These are phyloP conservation scores for Aphodius sticticus DNA, from an alignment of 2,888 invertebrate species.

Conservation along the genomic window DNA sequence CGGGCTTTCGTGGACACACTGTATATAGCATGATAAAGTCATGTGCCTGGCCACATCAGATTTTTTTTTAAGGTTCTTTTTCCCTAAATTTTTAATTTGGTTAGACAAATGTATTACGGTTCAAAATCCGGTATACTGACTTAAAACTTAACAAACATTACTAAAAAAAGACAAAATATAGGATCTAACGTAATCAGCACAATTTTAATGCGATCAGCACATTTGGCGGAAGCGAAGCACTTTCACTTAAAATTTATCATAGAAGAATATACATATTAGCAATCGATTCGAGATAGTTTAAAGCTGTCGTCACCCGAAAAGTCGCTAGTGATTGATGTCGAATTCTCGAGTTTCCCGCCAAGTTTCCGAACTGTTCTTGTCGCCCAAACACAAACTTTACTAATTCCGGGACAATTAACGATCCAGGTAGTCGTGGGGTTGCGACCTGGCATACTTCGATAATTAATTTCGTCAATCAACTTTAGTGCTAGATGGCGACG, in stretches of 20 bases:
- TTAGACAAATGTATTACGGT: too few relatives aligned
- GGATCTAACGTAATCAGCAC: too few relatives aligned
- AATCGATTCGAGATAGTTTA: slow-evolving; percentile 14
- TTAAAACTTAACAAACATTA: too few relatives aligned
- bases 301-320: slow-evolving; percentile 19
- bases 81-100: too few relatives aligned
- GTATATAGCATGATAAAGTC: too few relatives aligned
- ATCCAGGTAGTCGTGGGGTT: slow-evolving; percentile 23
- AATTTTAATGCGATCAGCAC: too few relatives aligned
- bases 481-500: slow-evolving; percentile 21
- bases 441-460: slow-evolving; percentile 37
- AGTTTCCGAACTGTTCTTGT: slow-evolving; percentile 26
- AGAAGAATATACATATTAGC: neutral
- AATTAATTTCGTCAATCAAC: slow-evolving; percentile 43
- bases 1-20: too few relatives aligned
- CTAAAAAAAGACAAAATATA: too few relatives aligned
- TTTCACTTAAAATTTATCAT: neutral
- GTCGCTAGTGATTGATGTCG: slow-evolving; percentile 27
- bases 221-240: too few relatives aligned
- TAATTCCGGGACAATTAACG: slow-evolving; percentile 33
- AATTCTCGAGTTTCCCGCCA: slow-evolving; percentile 19
- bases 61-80: too few relatives aligned
- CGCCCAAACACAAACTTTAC: slow-evolving; percentile 23
- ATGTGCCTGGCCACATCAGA: too few relatives aligned
- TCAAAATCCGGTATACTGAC: too few relatives aligned